Evolutionary conservation across 2,888 invertebrate genomes (phyloP), one percentile per base, ranked within the genome.

Genomic region (Yponomeuta sedellus): DNA sequence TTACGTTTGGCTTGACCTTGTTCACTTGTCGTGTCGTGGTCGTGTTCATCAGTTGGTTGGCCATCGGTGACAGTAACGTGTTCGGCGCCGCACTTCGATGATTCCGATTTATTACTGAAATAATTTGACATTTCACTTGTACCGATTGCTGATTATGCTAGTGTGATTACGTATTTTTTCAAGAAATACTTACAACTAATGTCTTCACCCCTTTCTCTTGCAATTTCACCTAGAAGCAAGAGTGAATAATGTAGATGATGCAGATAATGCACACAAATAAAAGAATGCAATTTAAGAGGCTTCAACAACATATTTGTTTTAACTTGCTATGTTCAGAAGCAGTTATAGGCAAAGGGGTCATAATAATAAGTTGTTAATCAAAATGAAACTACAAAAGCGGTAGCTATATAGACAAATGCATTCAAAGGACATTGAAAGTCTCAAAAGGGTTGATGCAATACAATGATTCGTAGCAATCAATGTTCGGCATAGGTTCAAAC

Each of bases 1-100:
- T 96, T 69, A 96, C 96, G 77, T 95, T 97, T 62, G 97, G 97
- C 83, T 97, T 97, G 76, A 97, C 96, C 86, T 97, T 97, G 92
- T 96, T 97, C 81, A 97, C 96, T 87, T 97, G 96, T 79, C 97
- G 94, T 72, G 95, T 94, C 2, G 92, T 95, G 65, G 94, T 93
- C 61, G 95, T 95, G 82, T 95, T 95, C 84, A 95, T 94, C 77
- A 95, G 92, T 74, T 93, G 94, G 73, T 93, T 93, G 71, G 93
- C 93, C 82, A 94, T 93, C 64, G 92, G 93, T 10, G 95, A 94
- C 70, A 93, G 82, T 66, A 94, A 88, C 69, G 95, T 94, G 75
- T 93, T 93, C 28, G 93, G 91, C 67, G 94, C 93, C 71, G 94
- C 95, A 80, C 94, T 95, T 72, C 96, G 93, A 78, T 95, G 95